Conservation (phyloP, 2,888 invertebrate genomes). For the Campopleginae sp. region DNA sequence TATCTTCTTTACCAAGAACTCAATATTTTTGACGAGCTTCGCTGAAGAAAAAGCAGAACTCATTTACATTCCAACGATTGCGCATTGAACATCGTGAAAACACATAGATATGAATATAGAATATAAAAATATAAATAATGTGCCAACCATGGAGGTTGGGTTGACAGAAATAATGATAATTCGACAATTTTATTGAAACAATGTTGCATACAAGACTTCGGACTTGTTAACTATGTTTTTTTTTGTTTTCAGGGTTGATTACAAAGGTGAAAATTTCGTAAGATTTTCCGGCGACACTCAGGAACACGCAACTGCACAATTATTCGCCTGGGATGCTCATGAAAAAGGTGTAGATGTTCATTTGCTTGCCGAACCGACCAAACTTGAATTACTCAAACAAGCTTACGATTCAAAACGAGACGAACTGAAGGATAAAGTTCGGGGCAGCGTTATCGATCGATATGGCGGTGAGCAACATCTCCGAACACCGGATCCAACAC, state of each 20-base stretch:
- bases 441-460: conserved; percentile 93
- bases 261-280: conserved; percentile 98
- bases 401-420: conserved; percentile 96
- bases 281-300: conserved; percentile 97
- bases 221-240: not conserved
- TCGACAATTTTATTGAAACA: not conserved
- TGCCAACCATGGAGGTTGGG: too few species aligned
- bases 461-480: conserved; percentile 98
- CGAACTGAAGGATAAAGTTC: conserved; percentile 94
- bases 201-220: not conserved
- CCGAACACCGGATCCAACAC: conserved; percentile 93
- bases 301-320: conserved; percentile 94
- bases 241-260: conserved; percentile 86
- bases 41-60: too few species aligned
- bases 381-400: conserved; percentile 94
- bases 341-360: conserved; percentile 97
- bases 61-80: too few species aligned
- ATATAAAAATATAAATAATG: too few species aligned
- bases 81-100: too few species aligned
- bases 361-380: conserved; percentile 98
- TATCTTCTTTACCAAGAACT: too few species aligned
- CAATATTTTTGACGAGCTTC: too few species aligned
- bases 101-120: too few species aligned
- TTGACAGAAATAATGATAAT: not conserved
- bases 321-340: conserved; percentile 99